Base-by-base conservation (phyloP, 2,797 vertebrate species). In the Lateolabrax maculatus region DNA sequence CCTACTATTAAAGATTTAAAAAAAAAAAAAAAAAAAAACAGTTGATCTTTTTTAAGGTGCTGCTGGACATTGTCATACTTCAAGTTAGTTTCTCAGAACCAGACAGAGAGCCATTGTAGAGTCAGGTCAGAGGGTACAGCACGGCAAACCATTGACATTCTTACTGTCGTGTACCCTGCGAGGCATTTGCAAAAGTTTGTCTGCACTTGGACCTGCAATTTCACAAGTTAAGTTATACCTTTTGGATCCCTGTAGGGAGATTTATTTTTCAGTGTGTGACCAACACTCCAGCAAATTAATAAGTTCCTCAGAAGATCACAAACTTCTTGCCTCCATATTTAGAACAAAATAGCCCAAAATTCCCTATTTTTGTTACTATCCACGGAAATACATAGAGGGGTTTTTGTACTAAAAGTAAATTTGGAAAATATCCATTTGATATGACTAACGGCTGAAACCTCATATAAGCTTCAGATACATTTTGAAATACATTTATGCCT, bases 61-160 rank as follows among this genome's bases (percentile, higher is more conserved):
- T 23, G 5, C 48, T 49, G 37, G 55, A 75, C 55, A 64, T 79
- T 48, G 19, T 66, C 19, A 23, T 19, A 64, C n/a, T 57, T 55
- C 0, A 68, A 66, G 36, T 73, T 60, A 58, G 58, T 71, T 79
- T 69, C 51, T 79, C 27, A n/a, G 34, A 75, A 58, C 7, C 55
- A 70, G 71, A 57, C 56, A 37, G 49, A 37, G 65, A 65, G 29
- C n/a, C 12, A 64, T 84, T 72, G 68, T 61, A 15, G 27, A 79
- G 70, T 88, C 48, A 61, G 66, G 71, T 85, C 60, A 55, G 69
- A 78, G 60, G 81, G 23, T 15, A 25, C 15, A 78, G 25, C 69
- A 25, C 56, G 37, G 41, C n/a, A 56, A 74, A 75, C 58, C 72
- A 81, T 67, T 88, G 80, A 75, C 58, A 85, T 81, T 83, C 75